Conservation (phyloP, 2,888 invertebrate species). For the Pegoplata infirma region DNA sequence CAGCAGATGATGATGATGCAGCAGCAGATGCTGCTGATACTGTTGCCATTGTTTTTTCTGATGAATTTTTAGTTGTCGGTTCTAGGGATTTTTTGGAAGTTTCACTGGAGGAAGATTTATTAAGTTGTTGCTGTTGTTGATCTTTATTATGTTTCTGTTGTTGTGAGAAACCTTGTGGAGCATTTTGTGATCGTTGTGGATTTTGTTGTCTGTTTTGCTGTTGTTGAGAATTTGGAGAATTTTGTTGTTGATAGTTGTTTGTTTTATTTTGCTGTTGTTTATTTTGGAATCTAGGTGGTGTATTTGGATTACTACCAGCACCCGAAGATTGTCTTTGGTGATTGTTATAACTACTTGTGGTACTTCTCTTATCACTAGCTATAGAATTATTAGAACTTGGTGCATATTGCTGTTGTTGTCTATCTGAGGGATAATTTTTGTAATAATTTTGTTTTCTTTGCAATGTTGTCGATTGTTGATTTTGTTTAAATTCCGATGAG, state of each 20-base stretch:
- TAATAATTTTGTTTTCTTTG: conserved; percentile 48
- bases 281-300: conserved; percentile 72
- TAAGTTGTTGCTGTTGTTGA: conserved; percentile 20
- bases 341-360: conserved; percentile 67
- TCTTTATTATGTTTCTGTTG: conserved; percentile 65
- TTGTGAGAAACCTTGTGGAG: conserved; percentile 62
- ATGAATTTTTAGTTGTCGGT: conserved; percentile 47
- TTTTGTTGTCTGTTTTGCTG: no score
- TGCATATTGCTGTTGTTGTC: conserved; percentile 67
- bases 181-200: background rate
- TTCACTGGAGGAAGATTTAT: conserved; percentile 35
- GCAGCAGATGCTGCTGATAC: no score
- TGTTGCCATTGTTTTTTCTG: conserved; percentile 10
- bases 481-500: conserved; percentile 67
- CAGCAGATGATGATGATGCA: no score
- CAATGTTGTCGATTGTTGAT: conserved; percentile 21
- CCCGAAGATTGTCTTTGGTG: conserved; percentile 61
- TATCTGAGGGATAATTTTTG: conserved; percentile 51
- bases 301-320: conserved; percentile 60
- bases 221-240: background rate
- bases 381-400: conserved; percentile 57
- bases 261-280: conserved; percentile 68
- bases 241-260: conserved; percentile 39
- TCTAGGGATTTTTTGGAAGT: conserved; percentile 67
- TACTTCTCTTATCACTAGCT: conserved; percentile 65